phyloP scores from a whole-genome alignment of 35 echinoderm and acorn worm genomes.

The Patiria miniata region DNA sequence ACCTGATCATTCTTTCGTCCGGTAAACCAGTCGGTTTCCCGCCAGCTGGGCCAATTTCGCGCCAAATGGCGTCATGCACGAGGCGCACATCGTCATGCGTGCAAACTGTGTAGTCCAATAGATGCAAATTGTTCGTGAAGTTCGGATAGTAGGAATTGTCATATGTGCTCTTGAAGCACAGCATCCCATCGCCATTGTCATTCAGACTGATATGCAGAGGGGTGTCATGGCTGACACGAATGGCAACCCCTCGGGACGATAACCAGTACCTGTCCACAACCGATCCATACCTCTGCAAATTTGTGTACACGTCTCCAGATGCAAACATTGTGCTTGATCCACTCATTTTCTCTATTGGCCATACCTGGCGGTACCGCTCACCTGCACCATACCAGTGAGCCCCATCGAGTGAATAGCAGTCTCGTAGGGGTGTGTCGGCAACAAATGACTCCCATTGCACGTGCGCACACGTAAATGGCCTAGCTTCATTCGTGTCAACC shows the following conservation, averaged over 20 bases:
- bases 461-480: background rate
- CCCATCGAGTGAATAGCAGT: conserved; percentile 67
- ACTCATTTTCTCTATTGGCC: conserved; percentile 91
- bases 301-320: conserved; percentile 84
- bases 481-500: background rate
- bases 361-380: conserved; percentile 81
- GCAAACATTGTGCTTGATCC: conserved; percentile 79
- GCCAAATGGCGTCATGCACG: conserved; percentile 73
- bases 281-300: conserved; percentile 76
- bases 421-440: conserved; percentile 43
- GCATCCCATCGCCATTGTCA: conserved; percentile 51
- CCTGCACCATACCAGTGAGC: conserved; percentile 92
- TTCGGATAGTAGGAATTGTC: conserved; percentile 72
- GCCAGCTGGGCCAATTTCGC: conserved; percentile 37
- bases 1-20: conserved; percentile 85
- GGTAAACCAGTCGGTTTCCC: conserved; percentile 69
- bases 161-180: conserved; percentile 72
- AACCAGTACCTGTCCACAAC: conserved; percentile 93
- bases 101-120: conserved; percentile 76
- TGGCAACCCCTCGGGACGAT: conserved; percentile 83
- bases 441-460: background rate
- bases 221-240: conserved; percentile 59
- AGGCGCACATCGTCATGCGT: conserved; percentile 58
- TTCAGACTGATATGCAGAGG: conserved; percentile 89
- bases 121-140: conserved; percentile 1